phyloP scores from a whole-genome alignment of 2,113 vertebrate species.

The Malaclemys terrapin region DNA sequence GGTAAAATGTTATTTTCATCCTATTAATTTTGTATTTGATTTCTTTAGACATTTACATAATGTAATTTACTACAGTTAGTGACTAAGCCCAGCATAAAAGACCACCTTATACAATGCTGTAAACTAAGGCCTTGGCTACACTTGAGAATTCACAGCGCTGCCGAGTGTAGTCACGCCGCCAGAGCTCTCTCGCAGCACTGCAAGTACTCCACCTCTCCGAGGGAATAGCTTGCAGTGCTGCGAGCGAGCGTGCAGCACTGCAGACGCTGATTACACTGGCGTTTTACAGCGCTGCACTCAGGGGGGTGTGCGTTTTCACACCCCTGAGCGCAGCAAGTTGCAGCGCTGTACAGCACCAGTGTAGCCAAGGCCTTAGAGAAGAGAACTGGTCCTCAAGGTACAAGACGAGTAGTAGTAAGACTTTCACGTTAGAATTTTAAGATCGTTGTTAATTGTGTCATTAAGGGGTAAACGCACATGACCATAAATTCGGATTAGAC shows the following conservation, averaged over 20 bases:
- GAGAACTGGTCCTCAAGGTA: constrained; percentile 37
- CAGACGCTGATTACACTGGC: too few relatives aligned
- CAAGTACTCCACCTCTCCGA: too few relatives aligned
- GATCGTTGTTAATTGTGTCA: constrained; percentile 1
- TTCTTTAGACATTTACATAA: constrained; percentile 33
- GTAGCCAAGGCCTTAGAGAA: background rate
- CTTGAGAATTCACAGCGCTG: too few relatives aligned
- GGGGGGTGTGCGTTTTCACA: too few relatives aligned
- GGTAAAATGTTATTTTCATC: background rate
- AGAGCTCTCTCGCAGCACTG: too few relatives aligned
- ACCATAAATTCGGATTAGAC: constrained; percentile 36
- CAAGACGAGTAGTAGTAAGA: constrained; percentile 13
- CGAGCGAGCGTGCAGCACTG: too few relatives aligned
- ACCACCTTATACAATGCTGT: background rate
- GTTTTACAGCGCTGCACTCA: too few relatives aligned
- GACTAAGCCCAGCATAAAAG: background rate
- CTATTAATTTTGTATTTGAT: constrained; percentile 2
- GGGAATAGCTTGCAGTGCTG: too few relatives aligned
- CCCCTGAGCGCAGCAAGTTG: too few relatives aligned
- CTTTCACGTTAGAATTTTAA: constrained; percentile 66
- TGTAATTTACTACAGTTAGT: background rate
- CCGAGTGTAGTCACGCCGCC: too few relatives aligned
- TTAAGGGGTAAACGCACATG: constrained; percentile 11
- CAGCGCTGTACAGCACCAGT: too few relatives aligned
- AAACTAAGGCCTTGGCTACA: background rate